Conservation (phyloP, 92 coral and sea anemone species). For the Porites cylindrica region DNA sequence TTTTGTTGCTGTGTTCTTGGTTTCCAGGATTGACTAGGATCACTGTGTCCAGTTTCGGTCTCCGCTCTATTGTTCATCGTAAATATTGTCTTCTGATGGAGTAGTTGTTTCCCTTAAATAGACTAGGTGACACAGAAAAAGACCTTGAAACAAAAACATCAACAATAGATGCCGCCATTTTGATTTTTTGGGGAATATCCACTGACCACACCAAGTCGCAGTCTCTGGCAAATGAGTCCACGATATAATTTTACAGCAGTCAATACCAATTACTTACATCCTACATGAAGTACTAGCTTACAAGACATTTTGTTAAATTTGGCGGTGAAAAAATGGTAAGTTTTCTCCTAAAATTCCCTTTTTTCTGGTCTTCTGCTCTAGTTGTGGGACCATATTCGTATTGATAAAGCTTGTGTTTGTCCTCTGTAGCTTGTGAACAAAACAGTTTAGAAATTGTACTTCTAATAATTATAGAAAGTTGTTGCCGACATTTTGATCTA, state of each 20-base stretch:
- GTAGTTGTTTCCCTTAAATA: background rate
- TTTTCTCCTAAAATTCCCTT: background rate
- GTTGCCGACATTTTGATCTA: no score
- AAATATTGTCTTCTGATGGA: background rate
- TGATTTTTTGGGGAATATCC: background rate
- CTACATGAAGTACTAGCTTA: background rate
- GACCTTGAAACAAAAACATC: background rate
- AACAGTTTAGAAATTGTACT: background rate
- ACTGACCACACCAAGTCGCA: conserved; percentile 21
- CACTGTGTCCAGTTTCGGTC: conserved; percentile 4
- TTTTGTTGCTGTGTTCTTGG: conserved; percentile 61
- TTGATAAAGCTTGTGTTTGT: background rate
- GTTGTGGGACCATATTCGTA: background rate
- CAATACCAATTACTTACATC: background rate
- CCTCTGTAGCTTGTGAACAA: background rate
- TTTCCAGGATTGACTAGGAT: conserved; percentile 14
- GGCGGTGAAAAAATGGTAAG: conserved; percentile 29
- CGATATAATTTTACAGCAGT: conserved; percentile 22
- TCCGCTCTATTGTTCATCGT: conserved; percentile 38
- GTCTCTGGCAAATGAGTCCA: background rate
- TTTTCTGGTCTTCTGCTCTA: background rate
- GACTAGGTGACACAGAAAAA: background rate
- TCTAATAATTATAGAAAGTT: no score
- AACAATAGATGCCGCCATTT: conserved; percentile 22
- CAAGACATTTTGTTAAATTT: background rate